Evolutionary conservation across 2,113 vertebrate genomes (phyloP), one percentile per base, ranked within the genome.

Genomic region (Symphodus melops): DNA sequence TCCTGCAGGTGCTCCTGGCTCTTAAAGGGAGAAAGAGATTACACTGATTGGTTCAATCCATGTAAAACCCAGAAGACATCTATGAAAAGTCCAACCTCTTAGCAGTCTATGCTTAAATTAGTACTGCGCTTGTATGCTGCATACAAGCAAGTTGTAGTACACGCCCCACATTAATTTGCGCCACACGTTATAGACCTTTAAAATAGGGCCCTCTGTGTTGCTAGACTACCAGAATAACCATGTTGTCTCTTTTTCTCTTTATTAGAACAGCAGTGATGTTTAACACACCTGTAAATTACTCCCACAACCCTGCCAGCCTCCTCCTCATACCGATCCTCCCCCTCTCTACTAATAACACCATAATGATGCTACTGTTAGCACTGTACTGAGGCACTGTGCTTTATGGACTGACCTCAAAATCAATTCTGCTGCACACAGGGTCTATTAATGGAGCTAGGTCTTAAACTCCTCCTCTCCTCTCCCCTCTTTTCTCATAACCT

Each of bases 381-480:
- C 77, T 81, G 81, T 46, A 49, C 82, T 60, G 61, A 87, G 79
- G 77, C 68, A 55, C 42, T 73, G 68, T 78, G 88, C 89, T 91
- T 91, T 89, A 91, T 89, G 83, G 68, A 83, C 87, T 85, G 84
- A 83, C 79, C 83, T 81, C 68, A 81, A 82, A 89, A 92, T 91
- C 90, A 90, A 89, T 93, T 83, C 87, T 66, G 82, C 72, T 75
- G 77, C 86, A 85, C 70, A 79, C 59, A 72, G 61, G 72, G 53
- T 81, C 85, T 88, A 81, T 88, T 90, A 88, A 90, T 81, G 84
- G 83, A 83, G 79, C 58, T 8, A 23, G 52, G 56, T 74, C 59
- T 73, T 48, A 69, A 67, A 60, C 66, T 68, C 55, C 33, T 66
- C 56, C 44, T 52, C 62, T 73, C 41, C 36, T 60, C 14, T 54